Evolutionary conservation across 2,797 vertebrate species (phyloP), one percentile per base, ranked within the genome.

Genomic region (Chrysocyon brachyurus): DNA sequence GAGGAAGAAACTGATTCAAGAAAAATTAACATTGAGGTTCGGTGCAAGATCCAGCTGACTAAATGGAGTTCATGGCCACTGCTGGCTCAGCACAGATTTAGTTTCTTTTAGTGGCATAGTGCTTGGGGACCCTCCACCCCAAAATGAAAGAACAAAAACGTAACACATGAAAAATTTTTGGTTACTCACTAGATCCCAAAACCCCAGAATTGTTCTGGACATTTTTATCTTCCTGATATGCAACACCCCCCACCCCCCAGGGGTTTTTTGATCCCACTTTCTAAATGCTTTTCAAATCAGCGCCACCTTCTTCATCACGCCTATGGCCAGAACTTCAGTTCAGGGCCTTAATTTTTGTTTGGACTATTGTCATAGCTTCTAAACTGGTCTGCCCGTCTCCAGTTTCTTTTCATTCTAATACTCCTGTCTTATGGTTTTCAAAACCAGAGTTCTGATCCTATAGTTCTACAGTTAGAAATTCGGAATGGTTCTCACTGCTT

Each of bases 21-120:
- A 95, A 56, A 68, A 95, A 92, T 93, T 97, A 92, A 95, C 86
- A 97, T 33, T 92, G 88, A n/a, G 22, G 66, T 78, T 85, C 40
- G 72, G 26, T 68, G 92, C 56, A 81, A 82, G 59, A 90, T 64
- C n/a, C 40, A 88, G 12, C 7, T 96, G 88, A 95, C 91, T 88
- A 88, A 94, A 90, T 75, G 33, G 1, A 85, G 36, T 49, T 91
- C 54, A 87, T 94, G 93, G 91, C 59, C 49, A 70, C 79, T 73
- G 93, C 81, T 83, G 63, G 61, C 63, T 92, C 61, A 36, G 17
- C 59, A 64, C 5, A 72, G 46, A 87, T 78, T 52, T 78, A 90
- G 49, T 90, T 75, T 96, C 57, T 93, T 94, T 82, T 52, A 73
- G 33, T 54, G 31, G 12, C 40, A 68, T 9, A 79, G 72, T n/a